phyloP scores from a whole-genome alignment of 2,113 vertebrate species.

The Piprites chloris region DNA sequence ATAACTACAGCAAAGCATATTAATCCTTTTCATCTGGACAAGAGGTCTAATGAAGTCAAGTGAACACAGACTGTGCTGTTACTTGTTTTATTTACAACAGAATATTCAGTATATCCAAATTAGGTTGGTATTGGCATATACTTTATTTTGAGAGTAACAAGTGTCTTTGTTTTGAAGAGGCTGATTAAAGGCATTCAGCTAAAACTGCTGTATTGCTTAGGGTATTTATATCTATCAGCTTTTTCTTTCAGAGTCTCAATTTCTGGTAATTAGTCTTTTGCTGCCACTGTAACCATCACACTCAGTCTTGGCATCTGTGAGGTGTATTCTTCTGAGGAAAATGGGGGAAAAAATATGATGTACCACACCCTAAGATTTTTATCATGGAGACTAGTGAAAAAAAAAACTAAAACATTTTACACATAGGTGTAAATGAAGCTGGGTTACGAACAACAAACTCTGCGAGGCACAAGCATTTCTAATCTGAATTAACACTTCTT shows the following conservation, averaged over 20 bases:
- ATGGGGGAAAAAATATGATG: rapidly evolving
- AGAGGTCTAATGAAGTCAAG: not conserved
- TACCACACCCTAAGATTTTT: not conserved
- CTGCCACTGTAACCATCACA: not conserved
- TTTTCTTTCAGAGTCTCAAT: not conserved
- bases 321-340: not conserved
- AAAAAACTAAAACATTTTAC: not conserved
- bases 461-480: not conserved
- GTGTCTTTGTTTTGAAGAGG: not conserved
- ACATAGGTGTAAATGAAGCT: not conserved
- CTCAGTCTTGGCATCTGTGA: not conserved
- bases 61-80: not conserved
- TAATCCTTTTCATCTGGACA: not conserved
- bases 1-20: not conserved
- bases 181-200: not conserved
- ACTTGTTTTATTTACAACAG: not conserved
- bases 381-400: not conserved
- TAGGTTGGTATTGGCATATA: not conserved
- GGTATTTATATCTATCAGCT: not conserved
- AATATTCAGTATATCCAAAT: not conserved
- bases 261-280: not conserved
- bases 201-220: not conserved
- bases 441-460: not conserved
- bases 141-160: not conserved
- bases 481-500: not conserved